These are phyloP conservation scores for Adelosebastes latens DNA, from an alignment of 2,797 vertebrate genomes.

Conservation along the genomic window DNA sequence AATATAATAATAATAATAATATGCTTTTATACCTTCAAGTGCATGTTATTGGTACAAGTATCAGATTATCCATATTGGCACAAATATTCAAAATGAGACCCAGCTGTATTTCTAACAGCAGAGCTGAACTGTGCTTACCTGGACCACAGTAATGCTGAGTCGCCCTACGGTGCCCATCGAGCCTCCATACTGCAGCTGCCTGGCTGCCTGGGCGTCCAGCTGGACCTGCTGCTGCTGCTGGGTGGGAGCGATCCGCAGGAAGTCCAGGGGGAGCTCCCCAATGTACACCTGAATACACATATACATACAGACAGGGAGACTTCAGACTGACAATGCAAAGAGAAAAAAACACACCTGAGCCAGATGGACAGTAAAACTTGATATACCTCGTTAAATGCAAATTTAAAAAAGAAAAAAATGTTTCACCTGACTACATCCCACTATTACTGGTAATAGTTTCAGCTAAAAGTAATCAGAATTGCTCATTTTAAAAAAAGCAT, in stretches of 20 bases:
- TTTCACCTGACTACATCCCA: background rate
- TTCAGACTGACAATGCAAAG: background rate
- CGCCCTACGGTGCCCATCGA: conserved; percentile 88
- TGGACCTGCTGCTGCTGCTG: conserved; percentile 96
- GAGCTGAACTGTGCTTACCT: conserved; percentile 81
- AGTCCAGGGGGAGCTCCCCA: conserved; percentile 95
- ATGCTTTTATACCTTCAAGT: background rate
- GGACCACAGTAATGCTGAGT: conserved; percentile 95
- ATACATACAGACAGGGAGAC: background rate
- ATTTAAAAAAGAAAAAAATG: too few species aligned
- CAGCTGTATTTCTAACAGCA: background rate
- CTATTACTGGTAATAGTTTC: too few species aligned
- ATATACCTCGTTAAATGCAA: too few species aligned
- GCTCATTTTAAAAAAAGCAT: too few species aligned
- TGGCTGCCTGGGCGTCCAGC: conserved; percentile 92
- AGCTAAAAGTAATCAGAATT: too few species aligned
- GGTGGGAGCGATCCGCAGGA: conserved; percentile 93
- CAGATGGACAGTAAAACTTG: background rate
- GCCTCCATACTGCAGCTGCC: conserved; percentile 93
- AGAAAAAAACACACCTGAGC: background rate
- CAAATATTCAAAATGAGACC: background rate
- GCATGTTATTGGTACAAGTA: background rate
- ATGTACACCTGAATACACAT: conserved; percentile 87
- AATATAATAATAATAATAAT: too few species aligned
- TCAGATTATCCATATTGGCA: background rate